Evolutionary conservation across 2,888 invertebrate species (phyloP), one percentile per base, ranked within the genome.

Genomic region (Hololepta plana): DNA sequence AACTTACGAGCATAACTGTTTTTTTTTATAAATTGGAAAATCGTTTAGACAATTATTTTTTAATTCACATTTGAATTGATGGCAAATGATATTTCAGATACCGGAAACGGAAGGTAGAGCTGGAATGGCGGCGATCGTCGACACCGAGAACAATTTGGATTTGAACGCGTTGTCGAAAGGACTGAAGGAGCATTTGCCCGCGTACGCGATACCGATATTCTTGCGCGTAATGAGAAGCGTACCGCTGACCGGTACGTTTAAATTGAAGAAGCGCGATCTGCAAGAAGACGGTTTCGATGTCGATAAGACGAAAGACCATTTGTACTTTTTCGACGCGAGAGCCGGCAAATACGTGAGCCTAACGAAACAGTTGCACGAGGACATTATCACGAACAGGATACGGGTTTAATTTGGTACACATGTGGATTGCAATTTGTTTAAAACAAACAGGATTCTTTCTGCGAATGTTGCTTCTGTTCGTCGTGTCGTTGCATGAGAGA

Each of bases 101-200:
- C 79, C 80, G 1, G 64, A 67, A 32, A 66, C 70, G 25, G 84
- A 85, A 46, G 93, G 93, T 0, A 70, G 76, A 42, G 90, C 87
- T 9, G 93, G 93, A 35, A 95, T 95, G 93, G 87, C 75, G 11
- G 85, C 88, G 11, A 68, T 93, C 30, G 77, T 76, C 10, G 81
- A 84, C 51, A 63, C 68, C 3, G 54, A 64, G 2, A 57, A 64
- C 15, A 50, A 58, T 30, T 49, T 80, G 28, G 64, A 71, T 41
- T 53, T 79, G 36, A 38, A 49, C 12, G 54, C 58, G 26, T 55
- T 84, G 30, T 68, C 71, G 12, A 55, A 60, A n/a, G 70, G 68
- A 27, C 57, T 82, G 23, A 70, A 72, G 44, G 64, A 65, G 40
- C 60, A 69, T 34, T 60, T 95, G 39, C 87, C 95, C 0, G 47